Evolutionary conservation across 2,888 invertebrate genomes (phyloP).

Genomic region (Euplagia quadripunctaria): DNA sequence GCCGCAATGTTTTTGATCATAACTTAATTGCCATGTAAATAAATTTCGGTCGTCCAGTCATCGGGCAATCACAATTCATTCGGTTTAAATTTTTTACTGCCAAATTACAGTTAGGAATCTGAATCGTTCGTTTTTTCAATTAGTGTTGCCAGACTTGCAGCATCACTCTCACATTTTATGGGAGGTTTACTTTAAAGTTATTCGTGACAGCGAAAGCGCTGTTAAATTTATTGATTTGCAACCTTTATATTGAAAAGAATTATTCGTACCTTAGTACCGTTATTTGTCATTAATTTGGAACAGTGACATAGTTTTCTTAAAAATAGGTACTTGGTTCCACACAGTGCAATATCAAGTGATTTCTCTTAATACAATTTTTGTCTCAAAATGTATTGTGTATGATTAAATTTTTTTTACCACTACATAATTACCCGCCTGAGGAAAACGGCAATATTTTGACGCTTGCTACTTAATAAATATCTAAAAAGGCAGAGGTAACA

Average conservation of each 20-base stretch:
- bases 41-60: slow-evolving; percentile 44
- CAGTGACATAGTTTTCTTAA: background rate
- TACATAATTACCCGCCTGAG: background rate
- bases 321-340: too few species aligned
- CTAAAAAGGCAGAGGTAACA: too few species aligned
- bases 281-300: slow-evolving; percentile 24
- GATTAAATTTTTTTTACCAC: background rate
- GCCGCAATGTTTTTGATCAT: background rate
- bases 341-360: background rate
- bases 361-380: background rate
- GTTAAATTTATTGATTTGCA: slow-evolving; percentile 42
- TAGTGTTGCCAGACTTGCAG: slow-evolving; percentile 38
- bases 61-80: slow-evolving; percentile 29
- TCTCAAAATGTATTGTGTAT: background rate
- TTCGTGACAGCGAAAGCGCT: slow-evolving; percentile 48
- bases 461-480: too few species aligned
- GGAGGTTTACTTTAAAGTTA: slow-evolving; percentile 39
- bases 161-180: slow-evolving; percentile 50
- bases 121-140: slow-evolving; percentile 27
- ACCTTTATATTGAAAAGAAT: slow-evolving; percentile 42
- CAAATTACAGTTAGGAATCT: slow-evolving; percentile 37
- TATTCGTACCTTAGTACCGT: slow-evolving; percentile 28
- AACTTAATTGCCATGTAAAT: slow-evolving; percentile 27
- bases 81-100: slow-evolving; percentile 33
- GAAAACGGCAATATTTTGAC: too few species aligned